Evolutionary conservation across 2,888 invertebrate species (phyloP).

Genomic region (Orthosia gracilis): DNA sequence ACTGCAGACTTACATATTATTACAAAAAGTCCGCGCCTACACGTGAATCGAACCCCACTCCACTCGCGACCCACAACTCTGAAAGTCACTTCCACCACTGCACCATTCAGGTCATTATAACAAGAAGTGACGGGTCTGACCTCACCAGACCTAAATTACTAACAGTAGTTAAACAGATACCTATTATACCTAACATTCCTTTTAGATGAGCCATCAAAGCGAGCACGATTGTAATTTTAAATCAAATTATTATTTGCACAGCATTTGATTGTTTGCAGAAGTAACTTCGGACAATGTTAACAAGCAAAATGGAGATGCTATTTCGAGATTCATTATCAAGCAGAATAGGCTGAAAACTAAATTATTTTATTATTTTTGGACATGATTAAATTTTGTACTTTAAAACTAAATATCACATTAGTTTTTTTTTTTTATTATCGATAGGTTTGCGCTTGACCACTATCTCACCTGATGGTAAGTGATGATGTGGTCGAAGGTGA

Average conservation of each 20-base stretch:
- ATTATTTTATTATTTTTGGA: not conserved
- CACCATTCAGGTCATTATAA: not conserved
- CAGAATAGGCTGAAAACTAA: not conserved
- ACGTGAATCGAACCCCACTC: too few species aligned
- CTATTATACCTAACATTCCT: constrained; percentile 18
- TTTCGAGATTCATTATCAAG: not conserved
- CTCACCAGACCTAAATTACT: not conserved
- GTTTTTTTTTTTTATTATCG: too few species aligned
- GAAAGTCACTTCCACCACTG: too few species aligned
- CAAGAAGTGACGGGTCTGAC: constrained; percentile 22
- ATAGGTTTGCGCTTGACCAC: too few species aligned
- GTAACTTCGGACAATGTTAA: constrained; percentile 18
- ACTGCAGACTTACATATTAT: too few species aligned
- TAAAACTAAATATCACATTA: too few species aligned
- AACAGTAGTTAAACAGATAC: not conserved
- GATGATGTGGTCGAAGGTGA: too few species aligned
- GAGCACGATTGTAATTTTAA: constrained; percentile 38
- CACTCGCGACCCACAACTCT: too few species aligned
- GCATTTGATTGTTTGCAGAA: constrained; percentile 33
- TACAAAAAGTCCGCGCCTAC: too few species aligned
- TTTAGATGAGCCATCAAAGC: constrained; percentile 28
- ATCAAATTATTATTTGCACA: constrained; percentile 39
- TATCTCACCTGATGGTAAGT: too few species aligned
- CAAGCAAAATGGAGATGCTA: not conserved
- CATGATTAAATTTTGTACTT: too few species aligned